A percentile compares a stretch with the other conserved stretches of the same genome.
These are phyloP conservation scores for Lampropteryx suffumata DNA, from an alignment of 2,888 invertebrate species.

Conservation along the genomic window DNA sequence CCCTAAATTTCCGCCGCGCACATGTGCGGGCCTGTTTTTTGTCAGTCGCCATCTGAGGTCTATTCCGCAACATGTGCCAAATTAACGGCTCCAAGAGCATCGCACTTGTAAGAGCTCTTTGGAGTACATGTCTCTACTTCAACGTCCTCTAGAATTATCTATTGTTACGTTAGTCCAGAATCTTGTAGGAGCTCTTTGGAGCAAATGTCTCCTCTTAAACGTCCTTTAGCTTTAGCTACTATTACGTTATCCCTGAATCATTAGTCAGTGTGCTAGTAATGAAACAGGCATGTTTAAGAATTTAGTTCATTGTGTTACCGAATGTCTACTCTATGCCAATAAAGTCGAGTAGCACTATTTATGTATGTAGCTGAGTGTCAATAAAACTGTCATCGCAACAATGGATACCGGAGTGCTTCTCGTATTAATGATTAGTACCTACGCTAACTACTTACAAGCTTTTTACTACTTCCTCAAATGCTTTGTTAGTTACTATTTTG, in stretches of 20 bases:
- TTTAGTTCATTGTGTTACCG: too few relatives aligned
- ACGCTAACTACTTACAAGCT: conserved; percentile 55
- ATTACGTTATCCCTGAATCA: too few relatives aligned
- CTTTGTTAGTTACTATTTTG: conserved; percentile 72
- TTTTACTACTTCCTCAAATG: conserved; percentile 56
- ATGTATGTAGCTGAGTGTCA: conserved; percentile 3
- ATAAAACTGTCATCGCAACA: conserved; percentile 34
- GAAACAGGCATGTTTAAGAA: too few relatives aligned
- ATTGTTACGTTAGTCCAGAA: too few relatives aligned
- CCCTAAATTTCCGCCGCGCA: conserved; percentile 56
- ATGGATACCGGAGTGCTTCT: conserved; percentile 32
- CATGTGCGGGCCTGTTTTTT: conserved; percentile 75
- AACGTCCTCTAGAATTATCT: background rate
- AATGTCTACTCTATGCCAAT: too few relatives aligned
- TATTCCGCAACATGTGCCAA: conserved; percentile 72
- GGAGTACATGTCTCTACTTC: conserved; percentile 20
- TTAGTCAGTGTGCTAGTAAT: too few relatives aligned
- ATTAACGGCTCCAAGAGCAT: conserved; percentile 48
- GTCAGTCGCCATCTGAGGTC: conserved; percentile 67
- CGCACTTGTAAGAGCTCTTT: conserved; percentile 54
- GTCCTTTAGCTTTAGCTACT: too few relatives aligned
- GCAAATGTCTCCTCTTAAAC: too few relatives aligned
- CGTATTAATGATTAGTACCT: conserved; percentile 61
- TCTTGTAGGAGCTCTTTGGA: too few relatives aligned
- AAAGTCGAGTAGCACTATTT: too few relatives aligned